Evolutionary conservation across 2,113 vertebrate genomes (phyloP), one percentile per base, ranked within the genome.

Genomic region (Asarcornis scutulata): DNA sequence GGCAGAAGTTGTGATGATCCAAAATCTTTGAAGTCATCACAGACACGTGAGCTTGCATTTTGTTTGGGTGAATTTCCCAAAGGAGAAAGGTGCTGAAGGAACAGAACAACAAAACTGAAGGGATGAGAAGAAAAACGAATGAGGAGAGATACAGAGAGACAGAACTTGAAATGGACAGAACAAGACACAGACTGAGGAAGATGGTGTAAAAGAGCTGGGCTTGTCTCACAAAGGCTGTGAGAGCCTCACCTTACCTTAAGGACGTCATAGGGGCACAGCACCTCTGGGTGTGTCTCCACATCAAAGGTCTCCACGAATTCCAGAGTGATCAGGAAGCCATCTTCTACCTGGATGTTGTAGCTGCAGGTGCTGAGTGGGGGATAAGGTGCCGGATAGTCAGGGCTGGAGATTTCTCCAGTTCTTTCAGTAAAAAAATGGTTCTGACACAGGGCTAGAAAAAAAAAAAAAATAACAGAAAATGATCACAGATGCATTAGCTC

Each of bases 301-400:
- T 99, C 97, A 68, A 99, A 99, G 40, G 96, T 92, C 60, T 97
- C 98, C 94, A 91, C 73, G 29, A 99, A 99, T 46, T 98, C 98
- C 89, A 99, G 94, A 14, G 48, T 63, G 81, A 99, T 58, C 53
- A 94, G 94, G 97, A 98, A 98, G 31, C 98, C 98, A 31, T 98
- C 97, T 44, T 98, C 97, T 52, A 98, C 93, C 56, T 11, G 95
- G 88, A 98, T 98, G 83, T 89, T 92, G 96, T 97, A 98, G 91
- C 97, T 96, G 95, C 98, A 98, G 34, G 80, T 96, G 76, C 97
- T 98, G 96, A 98, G 98, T 36, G 89, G 97, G 40, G 98, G 98
- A 88, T 98, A 99, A 0, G 97, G 86, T 69, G 42, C 60, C 0
- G 98, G 98, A 93, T 98, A 98, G 22, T 96, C 97, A 0, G 98